phyloP scores from a whole-genome alignment of 2,888 invertebrate genomes.

The Sinodicranocentrus sp. region DNA sequence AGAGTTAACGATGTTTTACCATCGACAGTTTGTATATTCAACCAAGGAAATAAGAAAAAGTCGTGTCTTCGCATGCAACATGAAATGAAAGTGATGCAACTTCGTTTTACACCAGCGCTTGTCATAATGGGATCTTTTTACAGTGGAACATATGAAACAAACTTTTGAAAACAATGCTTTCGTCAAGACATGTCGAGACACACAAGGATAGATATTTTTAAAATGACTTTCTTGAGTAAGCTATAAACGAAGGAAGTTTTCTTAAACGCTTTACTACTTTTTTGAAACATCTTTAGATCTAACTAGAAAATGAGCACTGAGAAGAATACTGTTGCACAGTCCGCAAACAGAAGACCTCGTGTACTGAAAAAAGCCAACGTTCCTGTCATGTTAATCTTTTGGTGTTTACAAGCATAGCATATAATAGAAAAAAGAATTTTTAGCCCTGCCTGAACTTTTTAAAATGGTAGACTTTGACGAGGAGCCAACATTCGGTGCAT shows the following conservation, averaged over 20 bases:
- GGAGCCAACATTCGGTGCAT: constrained; percentile 52
- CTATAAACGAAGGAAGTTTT: too few relatives aligned
- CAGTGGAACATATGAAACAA: not conserved
- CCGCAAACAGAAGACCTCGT: not conserved
- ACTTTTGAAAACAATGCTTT: not conserved
- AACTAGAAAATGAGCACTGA: not conserved
- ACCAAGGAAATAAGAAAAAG: too few relatives aligned
- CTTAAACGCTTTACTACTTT: too few relatives aligned
- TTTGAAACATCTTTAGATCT: too few relatives aligned
- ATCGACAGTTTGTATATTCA: too few relatives aligned
- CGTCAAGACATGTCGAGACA: not conserved
- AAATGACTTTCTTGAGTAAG: not conserved
- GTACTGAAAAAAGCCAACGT: not conserved
- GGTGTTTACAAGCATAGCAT: not conserved
- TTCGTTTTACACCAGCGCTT: too few relatives aligned
- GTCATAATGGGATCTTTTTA: too few relatives aligned
- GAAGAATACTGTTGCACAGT: not conserved
- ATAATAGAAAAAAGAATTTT: not conserved
- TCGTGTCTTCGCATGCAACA: too few relatives aligned
- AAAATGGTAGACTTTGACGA: constrained; percentile 39
- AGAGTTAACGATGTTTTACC: too few relatives aligned
- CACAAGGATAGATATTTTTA: not conserved
- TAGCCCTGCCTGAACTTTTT: constrained; percentile 27
- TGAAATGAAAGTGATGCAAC: too few relatives aligned
- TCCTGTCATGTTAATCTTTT: not conserved